These are phyloP conservation scores for Tenualosa thibaudeaui DNA, from an alignment of 2,797 vertebrate species.

Conservation along the genomic window DNA sequence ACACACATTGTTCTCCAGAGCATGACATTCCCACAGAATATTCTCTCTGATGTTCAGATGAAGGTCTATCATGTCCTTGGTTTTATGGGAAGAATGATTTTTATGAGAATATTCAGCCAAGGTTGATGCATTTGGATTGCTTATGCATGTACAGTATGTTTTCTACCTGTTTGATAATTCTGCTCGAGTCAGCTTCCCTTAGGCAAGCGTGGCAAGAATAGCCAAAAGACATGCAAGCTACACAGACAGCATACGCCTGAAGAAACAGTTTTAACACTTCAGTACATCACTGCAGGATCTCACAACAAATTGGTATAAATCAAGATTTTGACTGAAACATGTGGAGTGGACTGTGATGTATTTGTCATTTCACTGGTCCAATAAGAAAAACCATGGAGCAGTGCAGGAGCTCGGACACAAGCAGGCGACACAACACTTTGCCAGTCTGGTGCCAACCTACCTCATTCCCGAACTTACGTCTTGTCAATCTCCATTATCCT, in stretches of 20 bases:
- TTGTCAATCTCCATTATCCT: no score
- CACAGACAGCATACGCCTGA: not conserved
- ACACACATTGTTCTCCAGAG: not conserved
- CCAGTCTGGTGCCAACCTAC: no score
- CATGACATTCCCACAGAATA: slow-evolving; percentile 29
- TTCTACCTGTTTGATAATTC: slow-evolving; percentile 49
- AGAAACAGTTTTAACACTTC: not conserved
- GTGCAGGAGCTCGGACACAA: no score
- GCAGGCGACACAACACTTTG: no score
- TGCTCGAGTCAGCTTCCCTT: slow-evolving; percentile 45
- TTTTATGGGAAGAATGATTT: slow-evolving; percentile 60
- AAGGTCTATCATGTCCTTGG: slow-evolving; percentile 44
- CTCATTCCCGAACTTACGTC: no score
- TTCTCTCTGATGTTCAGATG: slow-evolving; percentile 47
- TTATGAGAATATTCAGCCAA: slow-evolving; percentile 57
- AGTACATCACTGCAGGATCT: not conserved
- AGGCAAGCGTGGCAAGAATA: slow-evolving; percentile 23
- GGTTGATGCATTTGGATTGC: slow-evolving; percentile 59
- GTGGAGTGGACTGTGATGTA: not conserved
- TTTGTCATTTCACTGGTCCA: not conserved
- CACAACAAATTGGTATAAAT: not conserved
- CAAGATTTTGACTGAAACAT: not conserved
- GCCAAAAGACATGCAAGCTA: not conserved
- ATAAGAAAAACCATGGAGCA: not conserved
- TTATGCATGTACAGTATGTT: slow-evolving; percentile 52